Evolutionary conservation across 2,888 invertebrate genomes (phyloP).

Genomic region (Parnassius smintheus): DNA sequence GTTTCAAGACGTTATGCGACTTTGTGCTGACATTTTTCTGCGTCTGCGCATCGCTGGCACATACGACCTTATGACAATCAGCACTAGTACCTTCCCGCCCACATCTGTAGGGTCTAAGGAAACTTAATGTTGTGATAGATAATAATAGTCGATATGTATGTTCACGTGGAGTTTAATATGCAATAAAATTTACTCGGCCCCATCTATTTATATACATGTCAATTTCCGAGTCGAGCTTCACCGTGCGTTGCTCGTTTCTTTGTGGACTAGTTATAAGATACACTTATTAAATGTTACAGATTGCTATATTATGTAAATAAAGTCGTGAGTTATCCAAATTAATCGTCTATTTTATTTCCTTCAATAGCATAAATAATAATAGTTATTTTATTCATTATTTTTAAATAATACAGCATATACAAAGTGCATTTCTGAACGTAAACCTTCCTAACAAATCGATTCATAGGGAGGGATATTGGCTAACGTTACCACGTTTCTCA

Average conservation of each 20-base stretch:
- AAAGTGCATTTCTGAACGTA: too few species aligned
- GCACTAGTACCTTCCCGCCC: constrained; percentile 18
- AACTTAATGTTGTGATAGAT: constrained; percentile 79
- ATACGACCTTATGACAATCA: constrained; percentile 36
- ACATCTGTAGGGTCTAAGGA: constrained; percentile 40
- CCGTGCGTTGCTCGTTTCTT: constrained; percentile 22
- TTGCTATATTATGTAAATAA: constrained; percentile 77
- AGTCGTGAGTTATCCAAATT: constrained; percentile 67
- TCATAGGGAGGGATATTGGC: too few species aligned
- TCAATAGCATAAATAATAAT: too few species aligned
- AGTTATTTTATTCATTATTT: too few species aligned
- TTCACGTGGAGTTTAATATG: constrained; percentile 30
- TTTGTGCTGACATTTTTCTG: constrained; percentile 35
- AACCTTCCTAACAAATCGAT: too few species aligned
- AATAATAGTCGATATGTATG: constrained; percentile 21
- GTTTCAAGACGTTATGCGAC: constrained; percentile 30
- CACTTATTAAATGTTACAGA: constrained; percentile 72
- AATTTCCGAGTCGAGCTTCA: constrained; percentile 11
- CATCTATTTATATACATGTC: constrained; percentile 8
- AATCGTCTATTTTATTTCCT: constrained; percentile 37
- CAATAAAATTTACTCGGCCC: constrained; percentile 30
- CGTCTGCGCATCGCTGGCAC: constrained; percentile 36
- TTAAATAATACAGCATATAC: too few species aligned
- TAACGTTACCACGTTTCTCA: too few species aligned
- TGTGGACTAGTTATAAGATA: constrained; percentile 36